phyloP scores from a whole-genome alignment of 2,888 invertebrate genomes.

The Tenthredo notha region DNA sequence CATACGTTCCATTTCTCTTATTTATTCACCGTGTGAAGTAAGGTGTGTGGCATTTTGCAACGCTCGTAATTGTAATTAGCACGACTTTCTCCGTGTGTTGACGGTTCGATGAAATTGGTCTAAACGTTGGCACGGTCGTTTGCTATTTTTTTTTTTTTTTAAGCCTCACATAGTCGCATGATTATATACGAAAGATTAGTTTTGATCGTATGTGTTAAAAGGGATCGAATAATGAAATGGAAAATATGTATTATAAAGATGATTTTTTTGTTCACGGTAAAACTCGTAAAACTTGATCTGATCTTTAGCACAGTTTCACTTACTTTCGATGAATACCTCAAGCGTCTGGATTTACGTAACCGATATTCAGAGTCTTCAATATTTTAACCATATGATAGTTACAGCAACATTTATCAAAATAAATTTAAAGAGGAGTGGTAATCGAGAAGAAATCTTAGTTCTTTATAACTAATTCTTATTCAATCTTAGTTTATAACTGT shows the following conservation, averaged over 20 bases:
- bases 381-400: neutral
- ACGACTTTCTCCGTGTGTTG: slow-evolving; percentile 53
- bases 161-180: neutral
- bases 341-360: slow-evolving; percentile 35
- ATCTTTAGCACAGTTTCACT: slow-evolving; percentile 42
- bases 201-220: neutral
- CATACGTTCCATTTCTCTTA: slow-evolving; percentile 17
- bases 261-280: neutral
- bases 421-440: slow-evolving; percentile 1
- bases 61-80: slow-evolving; percentile 54
- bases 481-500: slow-evolving; percentile 4
- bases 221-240: neutral
- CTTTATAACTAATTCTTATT: slow-evolving; percentile 33
- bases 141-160: neutral
- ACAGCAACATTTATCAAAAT: neutral
- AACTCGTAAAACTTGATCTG: slow-evolving; percentile 39
- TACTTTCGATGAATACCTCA: slow-evolving; percentile 51
- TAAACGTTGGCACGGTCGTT: slow-evolving; percentile 14
- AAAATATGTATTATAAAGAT: neutral
- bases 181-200: neutral
- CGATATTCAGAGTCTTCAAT: neutral
- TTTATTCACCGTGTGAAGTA: slow-evolving; percentile 38
- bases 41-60: slow-evolving; percentile 51
- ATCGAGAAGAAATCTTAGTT: neutral
- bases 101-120: slow-evolving; percentile 47